Conservation (phyloP, 2,797 vertebrate genomes). For the Parambassis ranga region DNA sequence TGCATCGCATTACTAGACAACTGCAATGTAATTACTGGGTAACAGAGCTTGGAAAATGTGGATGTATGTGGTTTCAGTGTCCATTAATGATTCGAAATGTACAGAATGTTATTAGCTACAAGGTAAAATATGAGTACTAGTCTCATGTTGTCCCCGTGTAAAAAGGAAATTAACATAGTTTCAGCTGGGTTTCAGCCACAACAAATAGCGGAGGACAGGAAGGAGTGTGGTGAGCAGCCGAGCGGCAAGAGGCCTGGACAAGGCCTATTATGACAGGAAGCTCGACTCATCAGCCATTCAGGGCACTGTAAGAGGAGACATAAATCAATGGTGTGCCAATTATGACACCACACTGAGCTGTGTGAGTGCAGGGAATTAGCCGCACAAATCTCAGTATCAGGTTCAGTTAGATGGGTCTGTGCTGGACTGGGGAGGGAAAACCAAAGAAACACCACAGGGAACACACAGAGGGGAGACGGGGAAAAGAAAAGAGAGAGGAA, state of each 20-base stretch:
- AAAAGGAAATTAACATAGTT: constrained; percentile 70
- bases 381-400: constrained; percentile 73
- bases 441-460: constrained; percentile 36
- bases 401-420: constrained; percentile 72
- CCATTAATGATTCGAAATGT: constrained; percentile 43
- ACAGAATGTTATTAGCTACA: constrained; percentile 41
- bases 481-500: neutral
- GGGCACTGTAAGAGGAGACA: constrained; percentile 78
- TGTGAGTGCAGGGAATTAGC: constrained; percentile 80
- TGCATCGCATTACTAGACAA: constrained; percentile 47
- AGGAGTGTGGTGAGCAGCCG: constrained; percentile 63
- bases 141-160: constrained; percentile 56
- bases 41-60: constrained; percentile 11
- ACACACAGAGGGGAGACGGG: constrained; percentile 32
- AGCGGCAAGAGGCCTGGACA: constrained; percentile 61
- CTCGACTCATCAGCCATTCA: constrained; percentile 75
- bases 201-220: constrained; percentile 65
- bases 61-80: constrained; percentile 30
- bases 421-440: constrained; percentile 38
- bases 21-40: constrained; percentile 55
- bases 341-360: constrained; percentile 76
- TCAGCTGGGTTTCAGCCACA: constrained; percentile 64
- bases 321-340: constrained; percentile 81
- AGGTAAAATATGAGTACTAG: constrained; percentile 47
- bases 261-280: constrained; percentile 78